A percentile compares a stretch with the other conserved stretches of the same genome.
Evolutionary conservation across 2,888 invertebrate species (phyloP).

Genomic region (Eupsilia transversa): DNA sequence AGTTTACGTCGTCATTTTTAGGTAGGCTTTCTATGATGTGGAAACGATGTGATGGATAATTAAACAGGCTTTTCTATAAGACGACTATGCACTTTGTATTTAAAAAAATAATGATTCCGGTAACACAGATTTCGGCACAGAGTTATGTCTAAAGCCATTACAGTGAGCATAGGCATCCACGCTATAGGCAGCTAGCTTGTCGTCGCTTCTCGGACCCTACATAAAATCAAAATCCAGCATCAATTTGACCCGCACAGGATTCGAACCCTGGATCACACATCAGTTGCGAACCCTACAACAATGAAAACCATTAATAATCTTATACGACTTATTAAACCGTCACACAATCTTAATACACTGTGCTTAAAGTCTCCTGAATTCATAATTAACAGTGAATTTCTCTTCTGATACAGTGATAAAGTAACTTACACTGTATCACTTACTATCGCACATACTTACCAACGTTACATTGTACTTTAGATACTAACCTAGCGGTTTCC

Average conservation of each 20-base stretch:
- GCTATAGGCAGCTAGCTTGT: neutral
- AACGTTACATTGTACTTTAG: slow-evolving; percentile 46
- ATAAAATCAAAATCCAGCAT: neutral
- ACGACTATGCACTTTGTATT: neutral
- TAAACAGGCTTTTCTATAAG: neutral
- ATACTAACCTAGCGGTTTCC: slow-evolving; percentile 53
- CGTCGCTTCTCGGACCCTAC: neutral
- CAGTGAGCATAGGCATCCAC: neutral
- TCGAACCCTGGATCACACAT: neutral
- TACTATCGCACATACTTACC: slow-evolving; percentile 44
- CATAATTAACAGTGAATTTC: slow-evolving; percentile 51
- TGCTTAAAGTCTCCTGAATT: slow-evolving; percentile 32
- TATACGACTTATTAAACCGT: slow-evolving; percentile 9
- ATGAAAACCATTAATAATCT: slow-evolving; percentile 19
- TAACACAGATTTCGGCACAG: neutral
- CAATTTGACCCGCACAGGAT: neutral
- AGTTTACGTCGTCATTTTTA: neutral
- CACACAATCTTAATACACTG: slow-evolving; percentile 7
- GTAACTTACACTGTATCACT: slow-evolving; percentile 46
- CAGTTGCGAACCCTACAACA: neutral
- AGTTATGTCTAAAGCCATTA: neutral
- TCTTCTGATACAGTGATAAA: slow-evolving; percentile 50
- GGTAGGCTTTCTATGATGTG: neutral
- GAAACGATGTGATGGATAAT: neutral
- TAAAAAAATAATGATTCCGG: neutral